Conservation (phyloP, 2,113 vertebrate species). For the Sylvilagus bachmani region DNA sequence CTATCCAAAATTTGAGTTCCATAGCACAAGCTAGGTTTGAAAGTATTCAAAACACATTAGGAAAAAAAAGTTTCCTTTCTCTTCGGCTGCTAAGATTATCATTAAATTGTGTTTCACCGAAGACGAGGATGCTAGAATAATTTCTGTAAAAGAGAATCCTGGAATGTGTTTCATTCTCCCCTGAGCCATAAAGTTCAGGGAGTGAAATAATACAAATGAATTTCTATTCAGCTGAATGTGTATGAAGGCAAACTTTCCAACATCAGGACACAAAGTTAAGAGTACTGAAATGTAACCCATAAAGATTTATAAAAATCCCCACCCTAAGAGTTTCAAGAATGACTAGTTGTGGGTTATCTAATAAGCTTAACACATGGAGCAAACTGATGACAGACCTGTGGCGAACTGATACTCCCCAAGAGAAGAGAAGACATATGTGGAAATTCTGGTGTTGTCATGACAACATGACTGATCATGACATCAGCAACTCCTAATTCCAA, state of each 20-base stretch:
- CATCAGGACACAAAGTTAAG: conserved; percentile 12
- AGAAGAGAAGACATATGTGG: conserved; percentile 65
- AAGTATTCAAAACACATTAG: conserved; percentile 8
- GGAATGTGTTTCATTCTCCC: conserved; percentile 64
- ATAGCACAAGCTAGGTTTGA: not conserved
- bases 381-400: conserved; percentile 75
- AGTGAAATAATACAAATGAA: conserved; percentile 66
- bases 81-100: conserved; percentile 12
- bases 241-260: conserved; percentile 67
- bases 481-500: conserved; percentile 80
- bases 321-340: conserved; percentile 50
- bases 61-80: conserved; percentile 28
- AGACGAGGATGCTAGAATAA: conserved; percentile 43
- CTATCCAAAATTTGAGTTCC: not conserved
- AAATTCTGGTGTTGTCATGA: conserved; percentile 80
- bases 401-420: conserved; percentile 74
- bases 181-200: conserved; percentile 55
- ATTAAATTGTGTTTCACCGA: conserved; percentile 55
- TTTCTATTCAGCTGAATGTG: conserved; percentile 51
- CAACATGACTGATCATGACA: conserved; percentile 80
- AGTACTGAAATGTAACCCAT: conserved; percentile 9
- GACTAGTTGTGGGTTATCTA: conserved; percentile 65
- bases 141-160: conserved; percentile 53
- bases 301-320: conserved; percentile 55
- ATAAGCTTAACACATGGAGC: conserved; percentile 52